A percentile compares a stretch with the other conserved stretches of the same genome.
Conservation (phyloP, 1,140 invertebrate species). For the Hormaphis cornu region DNA sequence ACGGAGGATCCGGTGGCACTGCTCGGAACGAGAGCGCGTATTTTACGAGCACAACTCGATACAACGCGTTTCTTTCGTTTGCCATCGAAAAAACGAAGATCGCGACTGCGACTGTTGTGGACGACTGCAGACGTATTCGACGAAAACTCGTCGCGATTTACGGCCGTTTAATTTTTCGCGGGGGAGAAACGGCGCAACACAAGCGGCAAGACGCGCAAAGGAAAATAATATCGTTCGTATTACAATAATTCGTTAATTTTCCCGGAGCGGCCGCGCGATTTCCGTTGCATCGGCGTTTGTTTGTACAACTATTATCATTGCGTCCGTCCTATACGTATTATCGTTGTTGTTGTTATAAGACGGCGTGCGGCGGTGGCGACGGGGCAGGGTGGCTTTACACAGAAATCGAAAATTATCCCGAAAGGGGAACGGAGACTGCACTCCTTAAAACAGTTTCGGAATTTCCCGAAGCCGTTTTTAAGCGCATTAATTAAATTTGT, state of each 20-base stretch:
- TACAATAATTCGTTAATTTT: constrained; percentile 4
- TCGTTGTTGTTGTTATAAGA: not conserved
- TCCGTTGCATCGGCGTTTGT: not conserved
- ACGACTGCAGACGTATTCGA: too few species aligned
- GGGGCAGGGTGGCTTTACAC: not conserved
- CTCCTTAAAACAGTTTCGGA: constrained; percentile 30
- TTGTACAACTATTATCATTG: not conserved
- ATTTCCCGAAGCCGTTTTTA: constrained; percentile 32
- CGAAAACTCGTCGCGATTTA: not conserved
- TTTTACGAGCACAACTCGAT: too few species aligned
- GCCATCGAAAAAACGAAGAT: too few species aligned
- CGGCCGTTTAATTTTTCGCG: not conserved
- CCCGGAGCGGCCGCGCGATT: not conserved
- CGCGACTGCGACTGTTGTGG: too few species aligned
- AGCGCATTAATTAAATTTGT: constrained; percentile 35
- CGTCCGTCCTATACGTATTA: not conserved
- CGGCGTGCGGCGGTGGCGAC: not conserved
- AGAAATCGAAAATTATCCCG: constrained; percentile 33
- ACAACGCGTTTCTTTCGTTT: too few species aligned
- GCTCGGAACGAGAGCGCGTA: too few species aligned
- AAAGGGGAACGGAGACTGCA: constrained; percentile 20
- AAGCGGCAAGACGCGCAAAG: not conserved
- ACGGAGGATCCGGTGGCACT: too few species aligned
- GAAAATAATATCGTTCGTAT: too few species aligned
- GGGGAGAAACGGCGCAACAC: too few species aligned